Evolutionary conservation across 2,797 vertebrate genomes (phyloP), one percentile per base, ranked within the genome.

Genomic region (Eupleurogrammus muticus): DNA sequence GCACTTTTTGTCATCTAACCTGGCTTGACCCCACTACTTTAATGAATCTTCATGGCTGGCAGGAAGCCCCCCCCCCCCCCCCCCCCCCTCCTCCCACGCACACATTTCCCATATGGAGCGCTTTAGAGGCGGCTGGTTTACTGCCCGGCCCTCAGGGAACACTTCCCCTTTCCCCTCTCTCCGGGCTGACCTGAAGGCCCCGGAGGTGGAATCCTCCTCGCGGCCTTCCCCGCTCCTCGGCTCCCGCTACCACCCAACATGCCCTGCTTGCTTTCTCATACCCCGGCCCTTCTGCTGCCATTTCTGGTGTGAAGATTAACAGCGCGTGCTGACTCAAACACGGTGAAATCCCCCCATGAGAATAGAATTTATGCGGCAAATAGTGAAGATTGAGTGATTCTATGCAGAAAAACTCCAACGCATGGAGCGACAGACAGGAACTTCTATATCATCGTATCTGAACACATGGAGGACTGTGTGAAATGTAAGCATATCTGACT

Each of bases 61-160:
- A 92, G 91, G 91, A 93, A 51, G 44, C 66, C 44, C 72, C 72
- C 70, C 57, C 81, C 84, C 80, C 80, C 81, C 88, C 89, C 83
- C 42, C 59, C n/a, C 66, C 44, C 72, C 72, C 70, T 59, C 81
- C 84, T 79, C 80, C 81, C 88, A 88, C 83, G 42, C 59, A 83
- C 87, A 87, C 78, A 74, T 82, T 88, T 89, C 88, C 89, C 91
- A 93, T 91, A 90, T 92, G 89, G 92, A 90, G 87, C 91, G 90
- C 93, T 94, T 94, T 92, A 94, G 77, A 85, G 81, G 80, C 83
- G 80, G 83, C 77, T 82, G 70, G 46, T 92, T 92, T 89, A 87
- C 73, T 83, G 79, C 82, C 71, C 47, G 72, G 62, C 68, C 92
- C 87, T 76, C 46, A 28, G 90, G 85, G 87, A 90, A 50, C 80